Conservation (phyloP, 2,888 invertebrate genomes). For the Tetramorium bicarinatum region DNA sequence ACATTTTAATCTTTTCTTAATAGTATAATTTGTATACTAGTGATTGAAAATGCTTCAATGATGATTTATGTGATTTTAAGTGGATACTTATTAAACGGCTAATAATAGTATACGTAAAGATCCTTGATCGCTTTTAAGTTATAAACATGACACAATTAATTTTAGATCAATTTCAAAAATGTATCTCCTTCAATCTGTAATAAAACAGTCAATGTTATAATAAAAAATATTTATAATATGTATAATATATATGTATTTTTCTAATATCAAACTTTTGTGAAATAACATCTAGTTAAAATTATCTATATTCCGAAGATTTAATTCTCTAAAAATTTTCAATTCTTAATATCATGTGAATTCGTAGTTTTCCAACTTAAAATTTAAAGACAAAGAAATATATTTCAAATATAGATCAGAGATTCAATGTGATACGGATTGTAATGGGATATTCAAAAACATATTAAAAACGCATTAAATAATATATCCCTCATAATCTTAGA, state of each 20-base stretch:
- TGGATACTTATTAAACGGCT: slow-evolving; percentile 5
- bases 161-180: neutral
- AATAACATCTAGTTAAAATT: slow-evolving; percentile 17
- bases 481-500: neutral
- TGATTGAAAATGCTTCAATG: slow-evolving; percentile 11
- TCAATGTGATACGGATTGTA: neutral
- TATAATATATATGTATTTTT: neutral
- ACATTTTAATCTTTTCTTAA: neutral
- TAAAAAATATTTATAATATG: neutral
- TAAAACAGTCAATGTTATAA: neutral
- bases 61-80: slow-evolving; percentile 45
- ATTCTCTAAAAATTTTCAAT: neutral
- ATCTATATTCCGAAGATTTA: neutral
- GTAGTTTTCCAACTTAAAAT: neutral
- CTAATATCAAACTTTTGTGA: neutral
- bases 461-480: neutral
- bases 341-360: neutral
- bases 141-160: neutral
- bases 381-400: neutral
- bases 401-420: neutral
- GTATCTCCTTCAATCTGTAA: neutral
- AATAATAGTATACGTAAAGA: slow-evolving; percentile 17
- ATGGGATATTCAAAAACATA: neutral
- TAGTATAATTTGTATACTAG: slow-evolving; percentile 3
- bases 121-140: neutral